phyloP scores from a whole-genome alignment of 2,797 vertebrate species.

The Manis pentadactyla region DNA sequence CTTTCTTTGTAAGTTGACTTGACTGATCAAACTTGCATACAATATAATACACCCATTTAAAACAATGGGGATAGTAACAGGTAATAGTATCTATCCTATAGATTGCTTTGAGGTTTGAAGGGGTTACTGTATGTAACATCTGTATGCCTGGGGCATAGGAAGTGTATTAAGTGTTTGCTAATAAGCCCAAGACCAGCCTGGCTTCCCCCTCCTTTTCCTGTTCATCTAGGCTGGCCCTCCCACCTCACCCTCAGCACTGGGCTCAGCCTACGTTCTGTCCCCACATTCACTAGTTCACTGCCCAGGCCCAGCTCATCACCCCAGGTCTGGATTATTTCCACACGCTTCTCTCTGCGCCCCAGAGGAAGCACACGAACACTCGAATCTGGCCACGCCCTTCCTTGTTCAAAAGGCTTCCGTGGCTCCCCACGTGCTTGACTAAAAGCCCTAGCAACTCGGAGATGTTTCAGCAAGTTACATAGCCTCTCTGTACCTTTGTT shows the following conservation, averaged over 20 bases:
- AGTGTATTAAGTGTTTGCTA: not conserved
- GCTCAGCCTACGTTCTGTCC: not conserved
- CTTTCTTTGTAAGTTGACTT: conserved; percentile 55
- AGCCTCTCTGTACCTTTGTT: not conserved
- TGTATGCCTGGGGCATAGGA: not conserved
- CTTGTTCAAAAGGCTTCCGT: not conserved
- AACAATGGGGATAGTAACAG: not conserved
- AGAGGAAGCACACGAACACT: not conserved
- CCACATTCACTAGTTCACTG: not conserved
- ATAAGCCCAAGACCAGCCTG: not conserved
- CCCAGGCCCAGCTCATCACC: not conserved
- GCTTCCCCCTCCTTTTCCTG: not conserved
- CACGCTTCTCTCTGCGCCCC: not conserved
- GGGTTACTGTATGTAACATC: not conserved
- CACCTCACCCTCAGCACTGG: not conserved
- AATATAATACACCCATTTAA: not conserved
- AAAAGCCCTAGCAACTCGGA: not conserved
- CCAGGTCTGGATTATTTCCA: not conserved
- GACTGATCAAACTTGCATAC: not conserved
- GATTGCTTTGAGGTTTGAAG: not conserved
- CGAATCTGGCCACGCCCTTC: not conserved
- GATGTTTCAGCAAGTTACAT: not conserved
- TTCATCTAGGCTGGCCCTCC: not conserved
- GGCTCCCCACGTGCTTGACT: not conserved
- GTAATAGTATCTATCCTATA: not conserved